Base-by-base conservation (phyloP, 2,888 invertebrate species). In the Latheticus oryzae region DNA sequence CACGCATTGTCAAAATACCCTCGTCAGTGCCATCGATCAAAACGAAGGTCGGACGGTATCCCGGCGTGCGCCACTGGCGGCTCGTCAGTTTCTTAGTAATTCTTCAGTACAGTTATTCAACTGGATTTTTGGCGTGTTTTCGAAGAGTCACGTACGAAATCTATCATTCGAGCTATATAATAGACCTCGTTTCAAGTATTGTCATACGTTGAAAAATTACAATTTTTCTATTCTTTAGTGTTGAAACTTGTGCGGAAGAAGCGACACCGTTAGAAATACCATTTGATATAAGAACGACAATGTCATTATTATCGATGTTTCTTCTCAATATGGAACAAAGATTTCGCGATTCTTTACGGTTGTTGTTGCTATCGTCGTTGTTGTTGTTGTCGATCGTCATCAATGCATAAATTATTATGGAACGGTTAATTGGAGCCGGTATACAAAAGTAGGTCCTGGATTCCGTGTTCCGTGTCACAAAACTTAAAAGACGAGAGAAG, bases 341-440 rank as follows among this genome's bases (percentile, higher is more conserved):
- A 26, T 26, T 42, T 19, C 7, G 45, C 30, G 32, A 30, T 28
- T 30, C 19, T 45, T 45, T 32, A 26, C 45, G 38, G 33, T 28
- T 28, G 35, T n/a, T n/a, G n/a, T n/a, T n/a, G n/a, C n/a, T n/a
- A n/a, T n/a, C n/a, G n/a, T n/a, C n/a, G n/a, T n/a, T n/a, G n/a
- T n/a, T n/a, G n/a, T n/a, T n/a, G n/a, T n/a, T 26, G 16, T 23
- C 38, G 35, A 51, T 51, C 47, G 30, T 24, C 50, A 32, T 35
- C 45, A 32, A 58, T 58, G 47, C 47, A 58, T 58, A 53, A 58
- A 58, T 58, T 58, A 53, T 47, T 52, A 58, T 40, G 45, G 53
- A 58, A 58, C 58, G 48, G 58, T 58, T 58, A 58, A 58, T 53
- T 53, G 58, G 28, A 47, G 24, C 33, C 33, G 33, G 33, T 13